Conservation (phyloP, 1,140 invertebrate genomes). For the Arion vulgaris region DNA sequence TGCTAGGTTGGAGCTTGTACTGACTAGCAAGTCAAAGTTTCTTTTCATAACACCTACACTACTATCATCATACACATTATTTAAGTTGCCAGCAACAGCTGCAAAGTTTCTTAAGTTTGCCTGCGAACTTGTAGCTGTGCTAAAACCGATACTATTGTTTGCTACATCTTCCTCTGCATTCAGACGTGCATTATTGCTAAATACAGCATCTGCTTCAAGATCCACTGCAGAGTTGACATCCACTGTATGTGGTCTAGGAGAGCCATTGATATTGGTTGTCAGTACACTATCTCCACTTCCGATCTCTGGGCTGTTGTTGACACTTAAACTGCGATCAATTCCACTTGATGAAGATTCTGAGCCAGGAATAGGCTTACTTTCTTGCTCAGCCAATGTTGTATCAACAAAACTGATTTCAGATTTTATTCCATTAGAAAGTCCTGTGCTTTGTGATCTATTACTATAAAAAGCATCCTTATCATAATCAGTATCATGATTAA, state of each 20-base stretch:
- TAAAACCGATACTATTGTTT: background rate
- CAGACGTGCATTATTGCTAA: conserved; percentile 12
- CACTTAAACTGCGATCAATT: background rate
- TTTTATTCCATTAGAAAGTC: background rate
- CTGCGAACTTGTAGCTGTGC: background rate
- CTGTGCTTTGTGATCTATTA: background rate
- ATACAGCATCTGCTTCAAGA: background rate
- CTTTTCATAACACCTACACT: background rate
- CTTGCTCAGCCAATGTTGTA: background rate
- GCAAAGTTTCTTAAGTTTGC: background rate
- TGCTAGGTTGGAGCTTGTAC: background rate
- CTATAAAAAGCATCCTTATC: background rate
- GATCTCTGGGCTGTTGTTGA: background rate
- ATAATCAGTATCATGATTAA: background rate
- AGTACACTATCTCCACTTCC: background rate
- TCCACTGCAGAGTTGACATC: background rate
- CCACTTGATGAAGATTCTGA: background rate
- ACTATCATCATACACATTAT: background rate
- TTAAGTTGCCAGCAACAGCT: background rate
- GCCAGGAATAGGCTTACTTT: background rate
- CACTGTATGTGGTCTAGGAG: background rate
- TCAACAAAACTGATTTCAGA: background rate
- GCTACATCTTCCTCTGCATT: background rate
- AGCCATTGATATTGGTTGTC: background rate
- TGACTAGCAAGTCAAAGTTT: background rate